Evolutionary conservation across 2,888 invertebrate species (phyloP), one percentile per base, ranked within the genome.

Genomic region (Branchellion lobata): DNA sequence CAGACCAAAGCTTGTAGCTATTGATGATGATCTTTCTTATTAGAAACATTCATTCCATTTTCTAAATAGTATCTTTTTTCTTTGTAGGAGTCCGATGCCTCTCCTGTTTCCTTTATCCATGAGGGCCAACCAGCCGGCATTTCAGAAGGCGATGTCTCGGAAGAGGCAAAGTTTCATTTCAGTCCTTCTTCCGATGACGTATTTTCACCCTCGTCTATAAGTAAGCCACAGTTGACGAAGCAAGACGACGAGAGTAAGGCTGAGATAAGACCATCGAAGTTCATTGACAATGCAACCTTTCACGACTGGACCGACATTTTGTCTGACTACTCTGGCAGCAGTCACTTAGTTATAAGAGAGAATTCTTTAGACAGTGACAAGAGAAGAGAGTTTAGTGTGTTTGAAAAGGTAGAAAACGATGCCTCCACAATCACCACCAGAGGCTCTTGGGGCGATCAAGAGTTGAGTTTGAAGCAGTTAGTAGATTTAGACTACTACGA

Each of bases 401-500:
- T 31, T 29, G 31, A 69, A 8, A 69, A 34, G n/a, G 5, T 8
- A 11, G 5, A 65, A 21, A 65, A 24, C 31, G 69, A 34, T 34
- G 31, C 14, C 24, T 77, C 36, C 11, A 21, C 18, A 8, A 53
- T 33, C 2, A 47, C 51, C 31, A 53, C 53, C 21, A 47, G 47
- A 31, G 75, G 51, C 53, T 29, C 51, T 24, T 31, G 53, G 21
- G 51, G 75, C n/a, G 75, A 75, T 24, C 75, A 75, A 53, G 57
- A 21, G n/a, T 77, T 33, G 24, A 65, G 53, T 0, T 51, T 83
- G 21, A 71, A 82, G 14, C 80, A 83, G 29, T 79, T 83, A 1
- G 84, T 88, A 74, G 85, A 86, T 77, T 85, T 86, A 81, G 89
- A 88, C 51, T 83, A 88, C 75, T 92, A 95, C 82, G 92, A 95